Conservation (phyloP, 2,113 vertebrate genomes). For the Probosciger aterrimus region DNA sequence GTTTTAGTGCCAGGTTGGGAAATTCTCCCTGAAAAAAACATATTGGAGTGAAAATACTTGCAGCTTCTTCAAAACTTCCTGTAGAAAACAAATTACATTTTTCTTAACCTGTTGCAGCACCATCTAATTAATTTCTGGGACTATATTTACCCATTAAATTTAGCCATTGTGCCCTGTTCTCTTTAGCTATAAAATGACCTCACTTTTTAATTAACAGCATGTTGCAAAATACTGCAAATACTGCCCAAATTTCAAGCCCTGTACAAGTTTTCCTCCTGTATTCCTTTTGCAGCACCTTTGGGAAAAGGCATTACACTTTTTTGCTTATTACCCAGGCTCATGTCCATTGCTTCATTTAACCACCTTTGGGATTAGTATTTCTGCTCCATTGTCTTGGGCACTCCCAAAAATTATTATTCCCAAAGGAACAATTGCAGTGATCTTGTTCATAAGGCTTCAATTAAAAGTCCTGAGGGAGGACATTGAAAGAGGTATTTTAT, state of each 20-base stretch:
- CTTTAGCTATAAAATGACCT: neutral
- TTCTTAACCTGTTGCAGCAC: neutral
- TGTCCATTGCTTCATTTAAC: neutral
- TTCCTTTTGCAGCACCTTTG: neutral
- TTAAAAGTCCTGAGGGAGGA: conserved; percentile 30
- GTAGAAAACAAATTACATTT: neutral
- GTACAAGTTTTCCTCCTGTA: neutral
- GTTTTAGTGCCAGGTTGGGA: neutral
- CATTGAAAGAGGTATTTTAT: neutral
- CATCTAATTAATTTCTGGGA: neutral
- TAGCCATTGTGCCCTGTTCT: neutral
- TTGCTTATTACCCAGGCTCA: neutral
- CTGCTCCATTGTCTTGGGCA: neutral
- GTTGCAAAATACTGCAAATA: neutral
- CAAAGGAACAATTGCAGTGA: neutral
- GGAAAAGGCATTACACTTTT: neutral
- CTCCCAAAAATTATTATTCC: conserved; percentile 8
- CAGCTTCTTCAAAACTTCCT: neutral
- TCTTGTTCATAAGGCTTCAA: neutral
- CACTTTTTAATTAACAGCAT: neutral
- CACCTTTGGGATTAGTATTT: conserved; percentile 8
- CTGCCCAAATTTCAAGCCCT: neutral
- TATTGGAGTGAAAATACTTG: neutral
- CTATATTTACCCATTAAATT: neutral
- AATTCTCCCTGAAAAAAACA: neutral